Conservation (phyloP, 1,140 invertebrate genomes). For the Drosophila funebris region DNA sequence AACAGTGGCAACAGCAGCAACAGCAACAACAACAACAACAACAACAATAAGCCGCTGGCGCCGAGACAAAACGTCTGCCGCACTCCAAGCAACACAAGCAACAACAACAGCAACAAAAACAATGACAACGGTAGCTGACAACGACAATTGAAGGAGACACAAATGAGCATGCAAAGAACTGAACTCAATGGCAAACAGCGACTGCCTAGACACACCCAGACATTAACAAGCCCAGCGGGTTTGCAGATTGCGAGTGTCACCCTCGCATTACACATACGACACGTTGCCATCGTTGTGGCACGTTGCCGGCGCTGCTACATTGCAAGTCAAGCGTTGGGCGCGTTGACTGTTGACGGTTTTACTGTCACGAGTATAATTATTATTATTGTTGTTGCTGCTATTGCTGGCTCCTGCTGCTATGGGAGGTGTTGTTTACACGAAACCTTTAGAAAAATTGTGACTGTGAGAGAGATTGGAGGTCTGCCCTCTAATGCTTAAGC, state of each 20-base stretch:
- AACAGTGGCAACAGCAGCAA: not conserved
- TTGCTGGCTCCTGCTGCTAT: constrained; percentile 21
- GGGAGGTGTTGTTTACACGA: constrained; percentile 67
- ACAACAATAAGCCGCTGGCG: constrained; percentile 29
- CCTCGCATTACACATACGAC: constrained; percentile 60
- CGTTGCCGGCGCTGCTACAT: constrained; percentile 41
- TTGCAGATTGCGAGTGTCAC: constrained; percentile 20
- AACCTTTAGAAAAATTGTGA: constrained; percentile 40
- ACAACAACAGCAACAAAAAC: constrained; percentile 41
- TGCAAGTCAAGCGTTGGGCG: constrained; percentile 70
- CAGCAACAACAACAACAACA: constrained; percentile 22
- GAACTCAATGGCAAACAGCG: constrained; percentile 54
- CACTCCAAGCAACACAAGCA: constrained; percentile 42
- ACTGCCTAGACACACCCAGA: constrained; percentile 30
- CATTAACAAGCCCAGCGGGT: not conserved
- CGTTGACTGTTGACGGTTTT: constrained; percentile 68
- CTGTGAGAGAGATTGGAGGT: constrained; percentile 6
- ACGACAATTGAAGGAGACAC: constrained; percentile 77
- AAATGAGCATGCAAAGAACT: constrained; percentile 78
- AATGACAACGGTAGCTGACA: constrained; percentile 35
- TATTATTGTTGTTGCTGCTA: constrained; percentile 28
- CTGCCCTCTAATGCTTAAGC: not conserved
- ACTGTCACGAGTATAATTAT: constrained; percentile 56
- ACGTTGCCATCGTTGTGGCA: constrained; percentile 27
- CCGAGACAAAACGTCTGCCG: constrained; percentile 61